These are phyloP conservation scores for Danio albolineatus DNA, from an alignment of 2,797 vertebrate genomes.

Conservation along the genomic window DNA sequence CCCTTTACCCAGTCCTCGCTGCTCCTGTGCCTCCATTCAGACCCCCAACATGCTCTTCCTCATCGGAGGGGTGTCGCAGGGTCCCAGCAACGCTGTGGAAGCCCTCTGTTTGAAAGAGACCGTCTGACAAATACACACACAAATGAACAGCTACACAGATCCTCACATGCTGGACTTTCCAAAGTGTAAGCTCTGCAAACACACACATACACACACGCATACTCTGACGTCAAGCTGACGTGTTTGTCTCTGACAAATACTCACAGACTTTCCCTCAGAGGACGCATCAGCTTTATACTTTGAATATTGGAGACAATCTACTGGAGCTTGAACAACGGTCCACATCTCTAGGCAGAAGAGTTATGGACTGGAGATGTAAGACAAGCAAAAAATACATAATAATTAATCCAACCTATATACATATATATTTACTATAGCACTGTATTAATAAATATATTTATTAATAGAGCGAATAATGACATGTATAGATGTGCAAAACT, in stretches of 20 bases:
- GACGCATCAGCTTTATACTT: constrained; percentile 55
- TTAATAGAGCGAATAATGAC: neutral
- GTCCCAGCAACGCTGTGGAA: constrained; percentile 92
- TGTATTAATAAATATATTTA: constrained; percentile 1
- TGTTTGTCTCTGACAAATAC: constrained; percentile 48
- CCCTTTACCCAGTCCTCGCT: constrained; percentile 90
- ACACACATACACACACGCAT: constrained; percentile 21
- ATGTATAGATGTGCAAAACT: constrained; percentile 48
- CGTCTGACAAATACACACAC: constrained; percentile 76
- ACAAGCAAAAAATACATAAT: constrained; percentile 50
- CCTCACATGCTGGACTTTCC: constrained; percentile 59
- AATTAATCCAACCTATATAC: neutral
- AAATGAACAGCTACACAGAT: constrained; percentile 43
- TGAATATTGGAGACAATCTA: constrained; percentile 55
- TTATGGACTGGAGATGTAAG: constrained; percentile 41
- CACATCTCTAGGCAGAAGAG: constrained; percentile 28
- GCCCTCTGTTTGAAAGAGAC: constrained; percentile 88
- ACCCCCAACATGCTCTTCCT: constrained; percentile 84
- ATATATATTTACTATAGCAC: neutral
- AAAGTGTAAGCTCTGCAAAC: constrained; percentile 24
- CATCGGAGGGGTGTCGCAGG: constrained; percentile 94
- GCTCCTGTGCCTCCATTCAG: constrained; percentile 89
- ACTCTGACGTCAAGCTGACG: constrained; percentile 14
- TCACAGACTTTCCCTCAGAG: constrained; percentile 41
- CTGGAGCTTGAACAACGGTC: constrained; percentile 55